Percentiles rank a stretch among this genome's conserved stretches.
Evolutionary conservation across 2,888 invertebrate genomes (phyloP).

Genomic region (Noctua janthina): DNA sequence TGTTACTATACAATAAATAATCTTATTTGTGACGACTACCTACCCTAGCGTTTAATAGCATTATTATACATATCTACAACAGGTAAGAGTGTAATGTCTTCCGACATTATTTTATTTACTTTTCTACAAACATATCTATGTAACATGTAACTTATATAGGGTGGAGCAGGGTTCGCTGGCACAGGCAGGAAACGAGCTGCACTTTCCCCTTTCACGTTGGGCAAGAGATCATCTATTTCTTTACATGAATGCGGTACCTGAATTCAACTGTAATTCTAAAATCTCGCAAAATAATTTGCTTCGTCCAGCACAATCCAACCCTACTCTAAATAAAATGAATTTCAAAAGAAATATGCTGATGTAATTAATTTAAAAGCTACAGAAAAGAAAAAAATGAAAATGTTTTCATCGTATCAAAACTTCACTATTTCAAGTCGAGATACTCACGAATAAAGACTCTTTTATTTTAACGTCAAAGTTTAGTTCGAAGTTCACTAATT

Average conservation of each 20-base stretch:
- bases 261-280: slow-evolving; percentile 60
- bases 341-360: slow-evolving; percentile 67
- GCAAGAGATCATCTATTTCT: slow-evolving; percentile 67
- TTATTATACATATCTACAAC: slow-evolving; percentile 2
- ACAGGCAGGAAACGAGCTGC: slow-evolving; percentile 68
- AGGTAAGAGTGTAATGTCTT: not conserved
- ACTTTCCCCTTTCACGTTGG: slow-evolving; percentile 66
- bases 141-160: slow-evolving; percentile 2
- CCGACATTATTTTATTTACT: slow-evolving; percentile 21
- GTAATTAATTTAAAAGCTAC: slow-evolving; percentile 70
- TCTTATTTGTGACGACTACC: slow-evolving; percentile 15
- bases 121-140: slow-evolving; percentile 11
- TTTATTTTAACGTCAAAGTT: slow-evolving; percentile 69
- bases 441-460: slow-evolving; percentile 68
- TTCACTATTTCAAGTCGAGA: slow-evolving; percentile 68
- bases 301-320: slow-evolving; percentile 60
- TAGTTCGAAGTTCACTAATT: slow-evolving; percentile 70
- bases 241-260: slow-evolving; percentile 64
- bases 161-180: slow-evolving; percentile 46
- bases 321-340: slow-evolving; percentile 63
- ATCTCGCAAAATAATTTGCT: slow-evolving; percentile 56
- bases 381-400: slow-evolving; percentile 70
- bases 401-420: slow-evolving; percentile 71
- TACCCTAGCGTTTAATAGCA: not conserved
- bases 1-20: slow-evolving; percentile 29